Evolutionary conservation across 2,888 invertebrate genomes (phyloP).

Genomic region (Drosophila aldrichi): DNA sequence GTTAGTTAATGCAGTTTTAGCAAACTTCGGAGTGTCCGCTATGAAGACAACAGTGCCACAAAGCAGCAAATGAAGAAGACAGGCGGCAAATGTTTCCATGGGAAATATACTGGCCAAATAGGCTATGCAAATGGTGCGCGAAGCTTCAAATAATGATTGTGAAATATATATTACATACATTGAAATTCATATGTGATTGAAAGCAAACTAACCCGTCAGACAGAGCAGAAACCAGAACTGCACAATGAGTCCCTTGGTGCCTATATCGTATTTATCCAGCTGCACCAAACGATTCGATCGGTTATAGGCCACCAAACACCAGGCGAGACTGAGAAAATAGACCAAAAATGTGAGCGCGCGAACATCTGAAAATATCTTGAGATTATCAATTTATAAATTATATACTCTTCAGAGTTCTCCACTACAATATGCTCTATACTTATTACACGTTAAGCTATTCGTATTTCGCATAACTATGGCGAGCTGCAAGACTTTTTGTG

Average conservation of each 20-base stretch:
- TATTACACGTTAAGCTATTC: constrained; percentile 52
- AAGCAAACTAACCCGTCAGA: constrained; percentile 46
- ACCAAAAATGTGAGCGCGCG: constrained; percentile 49
- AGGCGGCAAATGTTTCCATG: constrained; percentile 41
- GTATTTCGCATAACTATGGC: constrained; percentile 48
- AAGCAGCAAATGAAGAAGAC: constrained; percentile 44
- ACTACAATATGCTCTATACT: background rate
- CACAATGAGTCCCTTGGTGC: constrained; percentile 50
- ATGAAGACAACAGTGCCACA: constrained; percentile 50
- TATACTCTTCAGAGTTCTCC: too few species aligned
- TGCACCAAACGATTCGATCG: constrained; percentile 61
- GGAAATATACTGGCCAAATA: constrained; percentile 62
- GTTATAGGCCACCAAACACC: constrained; percentile 66
- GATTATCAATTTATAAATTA: background rate
- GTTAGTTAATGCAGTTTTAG: constrained; percentile 31
- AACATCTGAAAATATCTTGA: constrained; percentile 36
- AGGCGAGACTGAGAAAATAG: constrained; percentile 60
- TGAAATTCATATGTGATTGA: too few species aligned
- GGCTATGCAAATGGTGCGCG: constrained; percentile 57
- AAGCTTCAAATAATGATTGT: constrained; percentile 43
- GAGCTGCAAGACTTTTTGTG: constrained; percentile 63
- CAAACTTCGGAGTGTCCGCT: constrained; percentile 54
- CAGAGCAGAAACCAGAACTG: constrained; percentile 62
- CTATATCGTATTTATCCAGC: constrained; percentile 64
- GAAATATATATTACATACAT: background rate